Evolutionary conservation across 2,888 invertebrate species (phyloP), one percentile per base, ranked within the genome.

Genomic region (Magallana nippona): DNA sequence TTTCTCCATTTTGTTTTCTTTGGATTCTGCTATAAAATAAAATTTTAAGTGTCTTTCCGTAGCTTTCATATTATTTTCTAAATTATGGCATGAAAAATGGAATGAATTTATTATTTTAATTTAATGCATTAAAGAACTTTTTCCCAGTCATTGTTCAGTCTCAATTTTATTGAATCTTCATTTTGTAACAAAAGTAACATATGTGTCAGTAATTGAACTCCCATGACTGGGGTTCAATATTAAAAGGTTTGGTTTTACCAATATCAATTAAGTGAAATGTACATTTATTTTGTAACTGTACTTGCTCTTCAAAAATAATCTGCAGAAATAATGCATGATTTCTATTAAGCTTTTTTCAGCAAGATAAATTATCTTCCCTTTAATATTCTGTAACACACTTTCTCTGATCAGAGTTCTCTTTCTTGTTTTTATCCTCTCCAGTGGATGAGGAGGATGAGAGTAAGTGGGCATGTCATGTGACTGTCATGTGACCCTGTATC

Each of bases 361-460:
- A 44, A 44, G 44, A 44, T 0, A 44, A 44, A 8, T 44, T 44
- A 44, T 44, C 44, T 44, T 44, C 10, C 44, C 44, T 44, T 44
- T 44, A 44, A 44, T 44, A 8, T 44, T 44, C 8, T 22, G 32
- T 71, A 22, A 2, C 22, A 71, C 32, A 71, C 1, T 78, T 10
- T 78, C 56, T 19, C 11, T 56, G 44, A 78, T 78, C 78, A 32
- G 22, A 62, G 22, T 62, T 22, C 32, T 62, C 62, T 44, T 62
- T 81, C 44, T 27, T 56, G 32, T 19, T 81, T 60, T 60, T 10
- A 62, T 62, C 62, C 27, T 55, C 78, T 79, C 27, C 79, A 90
- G 90, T 89, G 79, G 90, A 90, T 85, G 89, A 90, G 86, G 90
- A 90, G 63, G 90, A 90, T 81, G 90, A 87, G 79, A 89, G 90